Conservation (phyloP, 2,888 invertebrate species). For the Melitaea athalia region DNA sequence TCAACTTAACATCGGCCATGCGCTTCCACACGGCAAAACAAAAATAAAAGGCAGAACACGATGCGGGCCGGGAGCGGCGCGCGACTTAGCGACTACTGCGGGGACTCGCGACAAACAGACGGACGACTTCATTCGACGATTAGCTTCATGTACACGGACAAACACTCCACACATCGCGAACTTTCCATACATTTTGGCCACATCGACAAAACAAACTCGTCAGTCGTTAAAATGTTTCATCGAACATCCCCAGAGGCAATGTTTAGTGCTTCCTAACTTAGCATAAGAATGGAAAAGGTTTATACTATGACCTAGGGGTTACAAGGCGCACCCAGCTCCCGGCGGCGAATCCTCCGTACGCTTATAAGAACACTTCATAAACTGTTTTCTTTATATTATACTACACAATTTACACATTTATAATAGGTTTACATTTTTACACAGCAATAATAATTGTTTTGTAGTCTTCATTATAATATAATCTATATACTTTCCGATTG, state of each 20-base stretch:
- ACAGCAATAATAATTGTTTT: conserved; percentile 80
- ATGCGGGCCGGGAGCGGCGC: conserved; percentile 45
- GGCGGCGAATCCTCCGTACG: conserved; percentile 60
- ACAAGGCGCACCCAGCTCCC: conserved; percentile 37
- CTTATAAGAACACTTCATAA: conserved; percentile 82
- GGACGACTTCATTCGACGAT: too few relatives aligned
- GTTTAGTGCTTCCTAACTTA: conserved; percentile 32
- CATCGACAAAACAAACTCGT: too few relatives aligned
- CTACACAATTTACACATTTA: conserved; percentile 81
- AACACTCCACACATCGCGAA: too few relatives aligned
- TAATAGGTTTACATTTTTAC: conserved; percentile 81
- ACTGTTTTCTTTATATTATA: conserved; percentile 77
- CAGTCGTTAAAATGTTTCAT: too few relatives aligned
- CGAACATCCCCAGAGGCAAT: conserved; percentile 42
- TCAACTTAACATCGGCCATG: conserved; percentile 72
- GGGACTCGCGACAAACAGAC: conserved; percentile 39
- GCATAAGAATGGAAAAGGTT: conserved; percentile 36
- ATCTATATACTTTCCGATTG: conserved; percentile 77
- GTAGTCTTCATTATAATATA: conserved; percentile 77
- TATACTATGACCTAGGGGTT: conserved; percentile 43
- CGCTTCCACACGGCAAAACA: conserved; percentile 67
- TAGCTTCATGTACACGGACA: too few relatives aligned
- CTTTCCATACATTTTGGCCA: too few relatives aligned
- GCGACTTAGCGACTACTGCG: conserved; percentile 11
- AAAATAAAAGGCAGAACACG: conserved; percentile 67